Evolutionary conservation across 2,888 invertebrate genomes (phyloP), one percentile per base, ranked within the genome.

Genomic region (Drosophila testacea): DNA sequence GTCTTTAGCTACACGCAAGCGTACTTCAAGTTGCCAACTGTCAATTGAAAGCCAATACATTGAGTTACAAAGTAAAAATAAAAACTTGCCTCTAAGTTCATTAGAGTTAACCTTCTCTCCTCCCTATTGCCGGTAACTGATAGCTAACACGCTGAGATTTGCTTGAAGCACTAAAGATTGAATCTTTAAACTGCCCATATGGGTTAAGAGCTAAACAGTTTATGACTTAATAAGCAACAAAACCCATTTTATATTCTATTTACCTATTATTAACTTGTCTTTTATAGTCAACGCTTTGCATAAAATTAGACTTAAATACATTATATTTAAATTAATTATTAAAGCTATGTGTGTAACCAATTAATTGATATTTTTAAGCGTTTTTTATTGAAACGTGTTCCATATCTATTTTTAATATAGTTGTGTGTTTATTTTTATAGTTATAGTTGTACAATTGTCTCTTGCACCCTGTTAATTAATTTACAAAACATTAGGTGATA

Each of bases 21-120:
- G 27, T 13, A 48, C 63, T 52, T 61, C 64, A 62, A 59, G 13
- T 22, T 36, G 22, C 28, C 42, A 63, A 73, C 81, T 83, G 82
- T 72, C 82, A 81, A 69, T 70, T 69, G 82, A 67, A 87, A 87
- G 82, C 48, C 79, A 75, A 82, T 84, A 87, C 79, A 67, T 64
- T 62, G 51, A 56, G 67, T 39, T 72, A 72, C 72, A 63, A 63
- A 64, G 66, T 59, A 47, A 52, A 54, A 30, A 47, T 52, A 59
- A 16, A 34, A 44, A 52, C 57, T 48, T 54, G 64, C 6, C 39
- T 56, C 55, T 47, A 51, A 42, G 72, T 74, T 54, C 61, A 77
- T 77, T 59, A 65, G 42, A 57, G 62, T 56, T 73, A 68, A 69
- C 62, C 39, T 41, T n/a, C 39, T 16, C 51, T 51, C 13, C 51